Percentiles rank a stretch among this genome's conserved stretches.
Evolutionary conservation across 35 echinoderm and acorn worm genomes (phyloP).

Genomic region (Strongylocentrotus purpuratus): DNA sequence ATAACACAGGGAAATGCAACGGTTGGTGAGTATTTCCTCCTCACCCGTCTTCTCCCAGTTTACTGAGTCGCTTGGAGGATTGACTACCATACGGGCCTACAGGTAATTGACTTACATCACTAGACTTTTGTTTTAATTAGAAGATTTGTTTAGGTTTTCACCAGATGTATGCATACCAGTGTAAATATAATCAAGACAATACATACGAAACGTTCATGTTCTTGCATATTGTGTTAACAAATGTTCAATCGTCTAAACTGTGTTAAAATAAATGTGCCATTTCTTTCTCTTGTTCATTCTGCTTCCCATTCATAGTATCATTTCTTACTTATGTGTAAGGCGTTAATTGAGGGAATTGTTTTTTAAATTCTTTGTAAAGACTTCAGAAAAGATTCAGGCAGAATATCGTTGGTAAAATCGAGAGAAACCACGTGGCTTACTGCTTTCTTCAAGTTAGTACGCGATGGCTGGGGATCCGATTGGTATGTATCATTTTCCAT

Average conservation of each 20-base stretch:
- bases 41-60: conserved; percentile 79
- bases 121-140: too few relatives aligned
- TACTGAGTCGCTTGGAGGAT: conserved; percentile 66
- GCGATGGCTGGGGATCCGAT: conserved; percentile 75
- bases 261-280: not conserved
- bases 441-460: conserved; percentile 72
- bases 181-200: too few relatives aligned
- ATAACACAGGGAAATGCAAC: conserved; percentile 63
- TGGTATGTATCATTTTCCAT: conserved; percentile 53
- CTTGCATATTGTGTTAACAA: not conserved
- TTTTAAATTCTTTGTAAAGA: not conserved
- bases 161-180: too few relatives aligned
- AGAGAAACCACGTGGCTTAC: conserved; percentile 66
- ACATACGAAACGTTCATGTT: too few relatives aligned
- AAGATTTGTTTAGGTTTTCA: too few relatives aligned
- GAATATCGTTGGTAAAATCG: conserved; percentile 61
- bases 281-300: not conserved
- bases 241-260: not conserved
- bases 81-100: conserved; percentile 76
- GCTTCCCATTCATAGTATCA: not conserved
- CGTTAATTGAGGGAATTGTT: too few relatives aligned
- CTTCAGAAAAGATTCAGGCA: conserved; percentile 51
- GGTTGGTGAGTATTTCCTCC: conserved; percentile 57
- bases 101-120: conserved; percentile 55
- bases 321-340: not conserved